Percentiles rank a stretch among this genome's conserved stretches.
Evolutionary conservation across 2,797 vertebrate genomes (phyloP).

Genomic region (Smutsia gigantea): DNA sequence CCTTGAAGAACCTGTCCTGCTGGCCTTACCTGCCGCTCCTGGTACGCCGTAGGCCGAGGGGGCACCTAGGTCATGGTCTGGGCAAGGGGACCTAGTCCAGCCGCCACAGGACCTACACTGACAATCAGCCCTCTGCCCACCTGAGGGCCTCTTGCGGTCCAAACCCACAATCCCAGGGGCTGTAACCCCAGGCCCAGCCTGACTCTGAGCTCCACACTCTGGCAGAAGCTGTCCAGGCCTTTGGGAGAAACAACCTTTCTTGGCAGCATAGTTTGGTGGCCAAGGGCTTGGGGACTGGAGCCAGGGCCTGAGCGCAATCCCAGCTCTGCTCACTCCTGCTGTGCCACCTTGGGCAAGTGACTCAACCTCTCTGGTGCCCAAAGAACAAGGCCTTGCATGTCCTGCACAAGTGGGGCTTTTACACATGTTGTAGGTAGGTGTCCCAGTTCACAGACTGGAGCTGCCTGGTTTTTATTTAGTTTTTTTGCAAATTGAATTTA

Average conservation of each 20-base stretch:
- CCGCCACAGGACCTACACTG: accelerated
- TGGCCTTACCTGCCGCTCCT: accelerated
- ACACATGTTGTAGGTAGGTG: accelerated
- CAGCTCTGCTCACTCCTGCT: not conserved
- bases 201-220: not conserved
- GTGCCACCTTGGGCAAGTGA: not conserved
- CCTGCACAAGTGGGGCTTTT: not conserved
- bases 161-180: too few relatives aligned
- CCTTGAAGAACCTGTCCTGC: constrained; percentile 52
- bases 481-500: not conserved
- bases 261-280: too few relatives aligned
- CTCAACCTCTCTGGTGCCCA: not conserved
- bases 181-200: not conserved
- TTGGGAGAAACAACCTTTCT: not conserved
- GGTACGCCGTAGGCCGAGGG: not conserved
- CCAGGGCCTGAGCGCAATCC: not conserved
- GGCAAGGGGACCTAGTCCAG: not conserved
- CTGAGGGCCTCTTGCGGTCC: not conserved
- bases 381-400: not conserved
- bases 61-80: not conserved
- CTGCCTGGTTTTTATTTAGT: accelerated
- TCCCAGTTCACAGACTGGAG: too few relatives aligned
- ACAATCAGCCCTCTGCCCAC: not conserved
- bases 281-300: not conserved
- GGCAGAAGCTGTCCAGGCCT: not conserved